phyloP scores from a whole-genome alignment of 2,113 vertebrate species.

The Periophthalmodon schlosseri region DNA sequence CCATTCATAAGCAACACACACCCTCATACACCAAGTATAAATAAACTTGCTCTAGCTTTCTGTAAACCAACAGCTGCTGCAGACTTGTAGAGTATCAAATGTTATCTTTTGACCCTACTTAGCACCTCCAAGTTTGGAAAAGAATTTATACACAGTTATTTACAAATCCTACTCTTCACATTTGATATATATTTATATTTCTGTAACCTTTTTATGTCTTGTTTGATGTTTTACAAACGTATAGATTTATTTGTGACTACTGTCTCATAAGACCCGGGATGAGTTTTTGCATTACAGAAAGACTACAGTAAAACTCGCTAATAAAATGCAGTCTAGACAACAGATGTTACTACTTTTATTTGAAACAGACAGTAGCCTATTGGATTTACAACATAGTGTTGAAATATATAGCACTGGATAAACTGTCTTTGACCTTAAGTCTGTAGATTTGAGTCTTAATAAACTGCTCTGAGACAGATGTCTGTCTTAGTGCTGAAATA shows the following conservation, averaged over 20 bases:
- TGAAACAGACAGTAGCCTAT: background rate
- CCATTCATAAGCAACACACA: conserved; percentile 34
- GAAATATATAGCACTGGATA: background rate
- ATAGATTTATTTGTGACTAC: background rate
- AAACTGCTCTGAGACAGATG: background rate
- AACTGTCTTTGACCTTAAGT: background rate
- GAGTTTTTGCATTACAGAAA: conserved; percentile 32
- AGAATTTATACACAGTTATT: background rate
- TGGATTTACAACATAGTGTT: background rate
- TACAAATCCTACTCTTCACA: background rate
- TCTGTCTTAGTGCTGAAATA: background rate
- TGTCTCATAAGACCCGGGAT: background rate
- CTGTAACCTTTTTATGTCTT: background rate
- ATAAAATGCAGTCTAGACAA: conserved; percentile 61
- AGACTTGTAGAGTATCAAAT: conserved; percentile 3
- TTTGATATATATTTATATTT: background rate
- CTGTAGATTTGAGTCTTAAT: conserved; percentile 18
- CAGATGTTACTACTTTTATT: conserved; percentile 14
- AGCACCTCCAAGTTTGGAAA: background rate
- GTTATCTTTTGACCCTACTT: conserved; percentile 15
- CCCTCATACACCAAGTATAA: conserved; percentile 33
- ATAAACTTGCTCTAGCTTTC: conserved; percentile 15
- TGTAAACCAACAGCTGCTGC: conserved; percentile 53
- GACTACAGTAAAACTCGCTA: conserved; percentile 19
- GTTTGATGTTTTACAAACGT: conserved; percentile 12